Evolutionary conservation across 2,888 invertebrate species (phyloP).

Genomic region (Pristionchus entomophagus): DNA sequence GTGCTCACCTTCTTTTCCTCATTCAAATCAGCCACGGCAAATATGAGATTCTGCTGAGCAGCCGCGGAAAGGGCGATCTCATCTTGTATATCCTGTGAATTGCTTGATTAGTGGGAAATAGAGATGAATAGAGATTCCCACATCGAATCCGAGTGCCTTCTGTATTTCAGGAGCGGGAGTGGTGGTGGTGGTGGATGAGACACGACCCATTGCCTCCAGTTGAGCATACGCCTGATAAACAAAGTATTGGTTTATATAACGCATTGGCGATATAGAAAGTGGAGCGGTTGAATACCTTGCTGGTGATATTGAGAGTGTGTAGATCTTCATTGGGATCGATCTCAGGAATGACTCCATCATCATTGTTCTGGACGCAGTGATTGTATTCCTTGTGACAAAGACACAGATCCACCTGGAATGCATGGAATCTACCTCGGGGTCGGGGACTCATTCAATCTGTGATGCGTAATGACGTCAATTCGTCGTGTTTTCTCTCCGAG

Average conservation of each 20-base stretch:
- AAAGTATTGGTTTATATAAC: too few relatives aligned
- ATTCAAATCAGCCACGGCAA: conserved; percentile 73
- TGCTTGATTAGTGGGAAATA: neutral
- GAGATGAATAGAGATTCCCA: conserved; percentile 46
- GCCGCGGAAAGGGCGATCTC: conserved; percentile 74
- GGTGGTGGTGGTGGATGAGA: conserved; percentile 69
- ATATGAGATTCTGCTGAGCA: conserved; percentile 74
- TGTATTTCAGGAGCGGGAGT: conserved; percentile 71
- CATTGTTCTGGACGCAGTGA: conserved; percentile 72
- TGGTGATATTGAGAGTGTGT: conserved; percentile 58
- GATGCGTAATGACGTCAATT: neutral
- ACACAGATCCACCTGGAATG: conserved; percentile 67
- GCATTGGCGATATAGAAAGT: too few relatives aligned
- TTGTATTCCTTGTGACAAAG: conserved; percentile 74
- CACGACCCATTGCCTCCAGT: conserved; percentile 31
- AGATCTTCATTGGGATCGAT: conserved; percentile 72
- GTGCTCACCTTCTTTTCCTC: conserved; percentile 54
- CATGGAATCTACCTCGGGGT: neutral
- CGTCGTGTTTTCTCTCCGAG: neutral
- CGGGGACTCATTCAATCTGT: neutral
- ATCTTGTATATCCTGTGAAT: conserved; percentile 71
- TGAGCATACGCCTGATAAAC: conserved; percentile 41
- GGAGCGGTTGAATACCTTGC: conserved; percentile 52
- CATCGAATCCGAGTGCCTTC: conserved; percentile 71
- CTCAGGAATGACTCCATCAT: conserved; percentile 73